Percentiles rank a stretch among this genome's conserved stretches.
phyloP scores from a whole-genome alignment of 2,888 invertebrate genomes.

The Agapostemon virescens region DNA sequence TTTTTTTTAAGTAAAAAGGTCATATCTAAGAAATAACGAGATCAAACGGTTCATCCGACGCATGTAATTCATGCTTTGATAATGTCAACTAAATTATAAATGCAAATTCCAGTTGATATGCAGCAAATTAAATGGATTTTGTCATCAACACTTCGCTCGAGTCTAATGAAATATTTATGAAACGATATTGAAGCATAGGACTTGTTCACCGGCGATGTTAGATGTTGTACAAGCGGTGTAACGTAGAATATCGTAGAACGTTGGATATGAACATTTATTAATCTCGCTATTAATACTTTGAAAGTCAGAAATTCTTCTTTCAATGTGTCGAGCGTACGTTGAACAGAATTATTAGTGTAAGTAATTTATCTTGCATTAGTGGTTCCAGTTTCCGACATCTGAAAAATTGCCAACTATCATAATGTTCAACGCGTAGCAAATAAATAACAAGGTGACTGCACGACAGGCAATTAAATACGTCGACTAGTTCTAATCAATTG shows the following conservation, averaged over 20 bases:
- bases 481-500: constrained; percentile 46
- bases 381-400: constrained; percentile 10
- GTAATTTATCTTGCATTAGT: constrained; percentile 12
- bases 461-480: constrained; percentile 53
- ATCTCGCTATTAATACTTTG: neutral
- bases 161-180: constrained; percentile 21
- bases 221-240: neutral
- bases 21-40: neutral
- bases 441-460: constrained; percentile 37
- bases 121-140: constrained; percentile 12
- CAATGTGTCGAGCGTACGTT: neutral
- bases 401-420: constrained; percentile 37
- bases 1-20: neutral
- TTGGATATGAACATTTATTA: constrained; percentile 8
- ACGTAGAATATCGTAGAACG: neutral
- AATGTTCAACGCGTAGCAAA: constrained; percentile 18
- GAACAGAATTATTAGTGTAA: constrained; percentile 21
- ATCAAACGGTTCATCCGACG: neutral
- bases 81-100: neutral
- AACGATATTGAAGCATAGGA: neutral
- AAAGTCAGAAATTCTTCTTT: constrained; percentile 7
- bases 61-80: neutral
- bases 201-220: neutral
- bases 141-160: constrained; percentile 5
- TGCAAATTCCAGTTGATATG: neutral